phyloP scores from a whole-genome alignment of 2,113 vertebrate species.

The Passer domesticus region DNA sequence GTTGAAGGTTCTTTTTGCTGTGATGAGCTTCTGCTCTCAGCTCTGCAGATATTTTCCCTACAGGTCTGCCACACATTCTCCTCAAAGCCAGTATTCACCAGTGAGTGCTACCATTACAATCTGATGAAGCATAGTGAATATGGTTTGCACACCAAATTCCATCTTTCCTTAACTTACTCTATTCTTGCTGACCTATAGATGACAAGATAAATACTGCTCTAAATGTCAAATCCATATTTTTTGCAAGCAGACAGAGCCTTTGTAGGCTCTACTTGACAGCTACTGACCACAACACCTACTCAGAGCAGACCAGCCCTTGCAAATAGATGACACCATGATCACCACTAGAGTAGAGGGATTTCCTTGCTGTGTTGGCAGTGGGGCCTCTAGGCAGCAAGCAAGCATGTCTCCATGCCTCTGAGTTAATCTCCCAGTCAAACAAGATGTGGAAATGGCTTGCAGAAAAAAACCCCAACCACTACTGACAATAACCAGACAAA shows the following conservation, averaged over 20 bases:
- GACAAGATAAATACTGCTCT: neutral
- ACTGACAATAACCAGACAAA: neutral
- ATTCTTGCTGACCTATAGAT: neutral
- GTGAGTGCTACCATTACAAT: neutral
- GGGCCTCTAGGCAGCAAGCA: neutral
- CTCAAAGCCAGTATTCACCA: neutral
- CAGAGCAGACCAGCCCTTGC: neutral
- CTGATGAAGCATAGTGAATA: neutral
- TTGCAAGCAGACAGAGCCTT: neutral
- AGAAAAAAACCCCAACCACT: neutral
- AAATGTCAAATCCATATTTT: neutral
- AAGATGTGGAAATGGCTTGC: neutral
- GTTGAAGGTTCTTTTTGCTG: neutral
- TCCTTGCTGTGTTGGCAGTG: neutral
- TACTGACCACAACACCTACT: neutral
- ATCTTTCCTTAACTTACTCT: neutral
- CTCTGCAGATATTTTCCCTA: neutral
- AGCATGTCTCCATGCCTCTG: neutral
- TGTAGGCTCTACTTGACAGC: neutral
- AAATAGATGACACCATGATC: neutral
- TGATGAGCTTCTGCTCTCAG: neutral
- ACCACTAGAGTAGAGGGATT: rapidly evolving
- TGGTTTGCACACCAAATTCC: neutral
- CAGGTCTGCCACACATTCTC: neutral
- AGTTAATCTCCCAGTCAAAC: neutral